phyloP scores from a whole-genome alignment of 2,888 invertebrate species.

The Didymodactylos carnosus region DNA sequence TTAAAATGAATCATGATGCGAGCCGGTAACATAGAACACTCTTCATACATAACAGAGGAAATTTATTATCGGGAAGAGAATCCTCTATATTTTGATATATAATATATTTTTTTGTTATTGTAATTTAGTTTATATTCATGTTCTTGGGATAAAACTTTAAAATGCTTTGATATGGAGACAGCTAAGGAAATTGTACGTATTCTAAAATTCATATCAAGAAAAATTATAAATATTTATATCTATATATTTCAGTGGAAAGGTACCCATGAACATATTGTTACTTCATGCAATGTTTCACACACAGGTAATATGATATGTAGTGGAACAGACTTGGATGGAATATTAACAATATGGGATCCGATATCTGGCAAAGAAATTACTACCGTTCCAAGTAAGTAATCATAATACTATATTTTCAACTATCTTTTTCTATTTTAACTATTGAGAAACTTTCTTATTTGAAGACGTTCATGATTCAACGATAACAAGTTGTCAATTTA shows the following conservation, averaged over 20 bases:
- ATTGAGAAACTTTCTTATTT: not conserved
- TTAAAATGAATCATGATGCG: conserved; percentile 19
- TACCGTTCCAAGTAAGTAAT: conserved; percentile 20
- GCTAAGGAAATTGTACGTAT: conserved; percentile 23
- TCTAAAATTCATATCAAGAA: not conserved
- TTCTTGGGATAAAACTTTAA: conserved; percentile 27
- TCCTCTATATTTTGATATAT: not conserved
- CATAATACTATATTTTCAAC: not conserved
- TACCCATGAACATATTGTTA: conserved; percentile 25
- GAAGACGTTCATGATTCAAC: conserved; percentile 28
- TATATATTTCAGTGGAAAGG: conserved; percentile 24
- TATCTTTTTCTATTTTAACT: not conserved
- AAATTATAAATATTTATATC: not conserved
- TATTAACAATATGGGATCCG: conserved; percentile 26
- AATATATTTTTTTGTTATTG: not conserved
- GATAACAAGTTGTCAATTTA: conserved; percentile 26
- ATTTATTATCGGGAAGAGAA: no score
- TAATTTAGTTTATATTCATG: conserved; percentile 15
- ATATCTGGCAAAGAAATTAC: conserved; percentile 23
- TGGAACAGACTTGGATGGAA: conserved; percentile 26
- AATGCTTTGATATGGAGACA: conserved; percentile 26
- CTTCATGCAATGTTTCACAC: conserved; percentile 25
- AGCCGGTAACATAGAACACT: conserved; percentile 16
- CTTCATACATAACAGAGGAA: not conserved
- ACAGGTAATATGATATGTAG: conserved; percentile 24